Base-by-base conservation (phyloP, 2,113 vertebrate genomes). In the Hemibagrus wyckioides region DNA sequence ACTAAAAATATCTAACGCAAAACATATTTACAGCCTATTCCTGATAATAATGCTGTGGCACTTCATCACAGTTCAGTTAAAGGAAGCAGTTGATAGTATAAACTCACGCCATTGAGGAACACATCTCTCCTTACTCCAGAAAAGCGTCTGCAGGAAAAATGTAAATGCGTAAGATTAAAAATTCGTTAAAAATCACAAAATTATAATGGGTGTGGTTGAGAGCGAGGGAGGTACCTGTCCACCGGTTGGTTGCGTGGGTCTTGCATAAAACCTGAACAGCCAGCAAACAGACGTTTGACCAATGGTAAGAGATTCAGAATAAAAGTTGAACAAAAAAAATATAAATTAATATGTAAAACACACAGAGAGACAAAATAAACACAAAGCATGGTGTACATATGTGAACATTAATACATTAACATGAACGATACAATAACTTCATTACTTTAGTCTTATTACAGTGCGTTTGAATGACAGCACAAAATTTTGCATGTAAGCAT, bases 71-170 rank as follows among this genome's bases (percentile, higher is more conserved):
- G 44, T 48, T 77, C 50, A 8, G 61, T 59, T 84, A 86, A 61
- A 59, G 19, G 80, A 89, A 89, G 63, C 0, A 77, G 65, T 21
- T 86, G 86, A n/a, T 44, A 56, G 21, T 39, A 69, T 76, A 86
- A n/a, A 95, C 98, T 98, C 94, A 99, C 98, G 95, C 98, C 98
- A 76, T 99, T 99, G 92, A 99, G 97, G 93, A 99, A 99, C 28
- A 99, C 97, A 92, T 99, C 98, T 91, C 98, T 94, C 52, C 98
- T 96, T 76, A 99, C 96, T 90, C 96, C 96, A 92, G 98, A 96
- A 94, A 99, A 99, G 90, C 98, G 96, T 94, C 98, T 99, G 96
- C 94, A 93, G 92, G 90, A 93, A 96, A 94, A 90, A 85, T 86
- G 1, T 85, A 86, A 87, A 91, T 91, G 89, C 82, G 84, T 91